These are phyloP conservation scores for Limnephilus rhombicus DNA, from an alignment of 2,888 invertebrate genomes.

Conservation along the genomic window DNA sequence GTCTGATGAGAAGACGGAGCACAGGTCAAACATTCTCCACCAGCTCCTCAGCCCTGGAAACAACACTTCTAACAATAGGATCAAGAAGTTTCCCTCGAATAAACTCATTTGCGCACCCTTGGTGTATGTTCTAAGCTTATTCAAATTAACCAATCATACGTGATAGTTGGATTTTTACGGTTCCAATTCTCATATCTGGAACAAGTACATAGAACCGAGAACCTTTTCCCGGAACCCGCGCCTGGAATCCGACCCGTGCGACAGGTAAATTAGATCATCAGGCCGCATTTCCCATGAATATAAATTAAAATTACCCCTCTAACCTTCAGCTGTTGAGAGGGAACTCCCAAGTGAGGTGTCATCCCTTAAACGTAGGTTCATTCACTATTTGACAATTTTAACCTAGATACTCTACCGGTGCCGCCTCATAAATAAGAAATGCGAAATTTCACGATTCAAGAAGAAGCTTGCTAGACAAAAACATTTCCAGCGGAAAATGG, in stretches of 20 bases:
- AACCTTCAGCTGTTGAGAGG: neutral
- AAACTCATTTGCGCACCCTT: neutral
- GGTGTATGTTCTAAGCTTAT: neutral
- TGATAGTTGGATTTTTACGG: neutral
- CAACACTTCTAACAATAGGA: no score
- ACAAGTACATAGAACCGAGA: neutral
- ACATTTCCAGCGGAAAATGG: neutral
- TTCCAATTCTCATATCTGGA: neutral
- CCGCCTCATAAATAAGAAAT: neutral
- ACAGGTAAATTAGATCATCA: slow-evolving; percentile 49
- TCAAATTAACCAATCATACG: neutral
- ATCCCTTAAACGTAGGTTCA: slow-evolving; percentile 24
- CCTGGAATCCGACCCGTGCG: neutral
- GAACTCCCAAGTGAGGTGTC: slow-evolving; percentile 1
- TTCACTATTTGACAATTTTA: slow-evolving; percentile 24
- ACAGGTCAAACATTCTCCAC: no score
- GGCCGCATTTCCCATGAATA: slow-evolving; percentile 56
- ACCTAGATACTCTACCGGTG: neutral
- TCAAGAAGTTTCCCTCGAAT: neutral
- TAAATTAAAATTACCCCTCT: slow-evolving; percentile 52
- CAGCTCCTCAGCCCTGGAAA: no score
- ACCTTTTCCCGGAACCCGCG: neutral
- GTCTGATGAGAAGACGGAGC: no score
- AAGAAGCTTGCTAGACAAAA: neutral
- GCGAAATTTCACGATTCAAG: no score